These are phyloP conservation scores for Denticeps clupeoides DNA, from an alignment of 2,797 vertebrate genomes.

Conservation along the genomic window DNA sequence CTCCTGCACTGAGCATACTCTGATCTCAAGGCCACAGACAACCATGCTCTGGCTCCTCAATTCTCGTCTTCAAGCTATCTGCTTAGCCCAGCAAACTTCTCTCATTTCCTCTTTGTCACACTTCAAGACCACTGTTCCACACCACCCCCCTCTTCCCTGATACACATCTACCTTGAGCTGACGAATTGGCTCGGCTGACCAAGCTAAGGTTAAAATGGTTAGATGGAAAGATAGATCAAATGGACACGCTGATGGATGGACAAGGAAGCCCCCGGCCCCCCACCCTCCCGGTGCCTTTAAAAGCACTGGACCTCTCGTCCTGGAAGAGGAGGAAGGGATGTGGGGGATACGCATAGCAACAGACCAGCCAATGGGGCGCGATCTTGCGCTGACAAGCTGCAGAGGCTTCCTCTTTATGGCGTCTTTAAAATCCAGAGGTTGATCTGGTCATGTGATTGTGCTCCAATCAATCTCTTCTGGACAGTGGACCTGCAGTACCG, in stretches of 20 bases:
- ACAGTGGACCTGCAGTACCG: too few relatives aligned
- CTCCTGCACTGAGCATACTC: conserved; percentile 49
- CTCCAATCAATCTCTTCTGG: too few relatives aligned
- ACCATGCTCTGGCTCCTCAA: conserved; percentile 37
- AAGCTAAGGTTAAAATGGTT: too few relatives aligned
- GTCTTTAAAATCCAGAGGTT: too few relatives aligned
- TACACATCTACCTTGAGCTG: not conserved
- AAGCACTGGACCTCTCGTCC: not conserved
- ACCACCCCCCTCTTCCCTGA: not conserved
- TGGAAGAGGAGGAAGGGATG: not conserved
- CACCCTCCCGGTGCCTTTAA: too few relatives aligned
- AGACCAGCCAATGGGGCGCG: conserved; percentile 52
- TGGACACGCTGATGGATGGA: too few relatives aligned
- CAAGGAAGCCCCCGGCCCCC: too few relatives aligned
- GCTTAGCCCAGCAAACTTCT: conserved; percentile 26
- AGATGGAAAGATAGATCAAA: too few relatives aligned
- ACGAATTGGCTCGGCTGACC: too few relatives aligned
- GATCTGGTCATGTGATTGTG: too few relatives aligned
- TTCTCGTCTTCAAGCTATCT: conserved; percentile 27
- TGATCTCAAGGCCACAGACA: conserved; percentile 43
- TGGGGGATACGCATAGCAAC: conserved; percentile 51
- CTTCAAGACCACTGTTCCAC: conserved; percentile 4
- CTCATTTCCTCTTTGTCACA: conserved; percentile 19
- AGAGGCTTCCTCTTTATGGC: not conserved
- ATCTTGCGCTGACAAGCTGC: conserved; percentile 38